Percentiles rank a stretch among this genome's conserved stretches.
phyloP scores from a whole-genome alignment of 2,888 invertebrate genomes.

The Erebia palarica region DNA sequence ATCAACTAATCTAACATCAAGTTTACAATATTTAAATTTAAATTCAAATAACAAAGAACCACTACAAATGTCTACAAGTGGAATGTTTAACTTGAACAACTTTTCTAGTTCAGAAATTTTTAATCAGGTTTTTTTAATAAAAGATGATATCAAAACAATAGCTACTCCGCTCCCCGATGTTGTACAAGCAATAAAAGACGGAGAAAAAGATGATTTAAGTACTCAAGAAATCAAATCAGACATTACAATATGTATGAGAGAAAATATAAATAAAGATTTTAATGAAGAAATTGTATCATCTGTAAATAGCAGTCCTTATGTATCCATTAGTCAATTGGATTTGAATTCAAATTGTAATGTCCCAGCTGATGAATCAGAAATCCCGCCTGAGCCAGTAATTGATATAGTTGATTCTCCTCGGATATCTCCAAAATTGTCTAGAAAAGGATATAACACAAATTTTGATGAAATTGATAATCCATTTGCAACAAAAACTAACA shows the following conservation, averaged over 20 bases:
- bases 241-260: not conserved
- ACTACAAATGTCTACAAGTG: not conserved
- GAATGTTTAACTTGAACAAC: not conserved
- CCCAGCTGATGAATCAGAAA: not conserved
- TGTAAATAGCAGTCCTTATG: slow-evolving; percentile 21
- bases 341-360: slow-evolving; percentile 9
- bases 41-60: not conserved
- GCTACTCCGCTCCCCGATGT: not conserved
- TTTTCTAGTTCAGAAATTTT: not conserved
- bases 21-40: not conserved
- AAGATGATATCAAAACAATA: not conserved
- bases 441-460: slow-evolving; percentile 69
- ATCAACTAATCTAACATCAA: slow-evolving; percentile 1
- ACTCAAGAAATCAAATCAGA: not conserved
- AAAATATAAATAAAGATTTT: not conserved
- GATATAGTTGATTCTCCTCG: not conserved
- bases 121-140: not conserved
- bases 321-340: slow-evolving; percentile 20
- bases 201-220: not conserved
- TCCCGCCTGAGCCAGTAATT: not conserved
- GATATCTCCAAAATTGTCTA: not conserved
- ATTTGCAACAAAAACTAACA: slow-evolving; percentile 68
- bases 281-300: slow-evolving; percentile 18
- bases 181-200: not conserved
- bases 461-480: slow-evolving; percentile 72